A percentile compares a stretch with the other conserved stretches of the same genome.
Evolutionary conservation across 1,140 invertebrate species (phyloP).

Genomic region (Coenobita brevimanus): DNA sequence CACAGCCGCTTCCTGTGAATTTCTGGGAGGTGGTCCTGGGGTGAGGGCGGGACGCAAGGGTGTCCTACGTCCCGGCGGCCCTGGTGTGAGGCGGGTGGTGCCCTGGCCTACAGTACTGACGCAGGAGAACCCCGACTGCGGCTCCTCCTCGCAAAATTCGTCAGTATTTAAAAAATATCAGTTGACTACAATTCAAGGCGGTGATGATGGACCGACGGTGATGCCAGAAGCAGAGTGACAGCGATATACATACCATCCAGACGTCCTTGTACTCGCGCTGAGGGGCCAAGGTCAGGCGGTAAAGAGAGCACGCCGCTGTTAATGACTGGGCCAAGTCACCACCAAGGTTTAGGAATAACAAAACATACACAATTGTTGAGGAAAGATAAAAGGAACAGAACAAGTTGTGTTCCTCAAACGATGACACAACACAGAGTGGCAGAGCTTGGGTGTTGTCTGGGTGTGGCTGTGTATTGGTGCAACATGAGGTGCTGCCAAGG

Average conservation of each 20-base stretch:
- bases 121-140: neutral
- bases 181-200: constrained; percentile 5
- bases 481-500: too few species aligned
- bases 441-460: too few species aligned
- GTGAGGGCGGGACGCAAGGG: neutral
- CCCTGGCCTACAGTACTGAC: constrained; percentile 55
- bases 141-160: constrained; percentile 54
- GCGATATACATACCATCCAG: constrained; percentile 68
- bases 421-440: neutral
- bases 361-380: neutral
- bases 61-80: constrained; percentile 48
- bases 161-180: constrained; percentile 46
- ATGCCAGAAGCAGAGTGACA: constrained; percentile 26
- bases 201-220: constrained; percentile 27
- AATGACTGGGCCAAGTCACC: constrained; percentile 30
- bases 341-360: constrained; percentile 11
- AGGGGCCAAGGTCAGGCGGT: constrained; percentile 11
- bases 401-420: neutral
- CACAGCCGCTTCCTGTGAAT: too few species aligned
- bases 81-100: constrained; percentile 25
- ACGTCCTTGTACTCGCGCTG: constrained; percentile 70
- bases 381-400: neutral
- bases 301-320: constrained; percentile 51
- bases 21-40: neutral
- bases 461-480: too few species aligned